Conservation (phyloP, 2,113 vertebrate genomes). For the Callochromis pleurospilus region DNA sequence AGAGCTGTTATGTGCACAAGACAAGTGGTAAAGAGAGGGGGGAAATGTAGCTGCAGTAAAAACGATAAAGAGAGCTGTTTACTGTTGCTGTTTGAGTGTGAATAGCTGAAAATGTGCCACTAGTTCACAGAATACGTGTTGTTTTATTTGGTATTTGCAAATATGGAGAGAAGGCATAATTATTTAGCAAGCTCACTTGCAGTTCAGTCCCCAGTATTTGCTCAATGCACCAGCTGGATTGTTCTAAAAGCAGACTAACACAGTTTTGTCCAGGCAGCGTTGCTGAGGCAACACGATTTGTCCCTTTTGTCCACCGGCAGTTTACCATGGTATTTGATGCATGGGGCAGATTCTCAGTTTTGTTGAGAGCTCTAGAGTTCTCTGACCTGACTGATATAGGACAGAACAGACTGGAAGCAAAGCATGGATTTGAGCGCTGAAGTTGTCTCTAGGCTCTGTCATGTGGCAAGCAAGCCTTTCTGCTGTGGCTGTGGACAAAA, state of each 20-base stretch:
- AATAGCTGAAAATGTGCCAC: slow-evolving; percentile 12
- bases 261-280: slow-evolving; percentile 35
- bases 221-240: slow-evolving; percentile 11
- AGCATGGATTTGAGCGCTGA: slow-evolving; percentile 9
- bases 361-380: slow-evolving; percentile 23
- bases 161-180: background rate
- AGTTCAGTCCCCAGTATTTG: background rate
- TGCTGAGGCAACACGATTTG: slow-evolving; percentile 53
- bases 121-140: background rate
- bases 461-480: background rate
- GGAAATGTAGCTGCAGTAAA: background rate
- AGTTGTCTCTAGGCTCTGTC: slow-evolving; percentile 16
- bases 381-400: slow-evolving; percentile 12
- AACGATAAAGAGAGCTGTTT: background rate
- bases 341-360: slow-evolving; percentile 30
- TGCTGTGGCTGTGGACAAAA: slow-evolving; percentile 2
- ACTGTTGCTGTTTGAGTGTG: background rate
- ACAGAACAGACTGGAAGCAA: slow-evolving; percentile 29
- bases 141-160: background rate
- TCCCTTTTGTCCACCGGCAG: slow-evolving; percentile 48
- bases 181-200: background rate
- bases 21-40: background rate
- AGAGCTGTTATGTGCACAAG: background rate
- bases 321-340: slow-evolving; percentile 40
- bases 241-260: background rate